Conservation (phyloP, 1,140 invertebrate species). For the Planococcus citri region DNA sequence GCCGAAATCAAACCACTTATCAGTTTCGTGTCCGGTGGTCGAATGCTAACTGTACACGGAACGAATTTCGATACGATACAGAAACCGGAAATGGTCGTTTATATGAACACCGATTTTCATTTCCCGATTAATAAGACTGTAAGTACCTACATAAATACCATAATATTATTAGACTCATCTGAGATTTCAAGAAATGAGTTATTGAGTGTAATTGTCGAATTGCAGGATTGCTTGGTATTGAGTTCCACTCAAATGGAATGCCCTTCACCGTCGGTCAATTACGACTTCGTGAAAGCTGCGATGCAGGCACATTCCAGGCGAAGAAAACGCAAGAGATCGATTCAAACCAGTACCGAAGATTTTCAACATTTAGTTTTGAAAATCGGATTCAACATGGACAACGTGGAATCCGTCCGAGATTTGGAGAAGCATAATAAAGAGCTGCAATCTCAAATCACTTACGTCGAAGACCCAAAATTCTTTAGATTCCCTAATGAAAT, state of each 20-base stretch:
- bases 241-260: constrained; percentile 89
- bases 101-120: constrained; percentile 50
- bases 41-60: constrained; percentile 84
- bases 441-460: constrained; percentile 63
- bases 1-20: constrained; percentile 79
- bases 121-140: constrained; percentile 60
- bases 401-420: constrained; percentile 75
- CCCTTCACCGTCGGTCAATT: constrained; percentile 71
- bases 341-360: constrained; percentile 14
- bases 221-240: constrained; percentile 59
- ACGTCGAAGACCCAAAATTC: constrained; percentile 86
- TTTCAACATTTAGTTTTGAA: constrained; percentile 33
- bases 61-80: constrained; percentile 83
- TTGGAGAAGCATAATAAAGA: constrained; percentile 74
- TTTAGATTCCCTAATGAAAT: constrained; percentile 70
- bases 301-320: constrained; percentile 25
- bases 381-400: constrained; percentile 92
- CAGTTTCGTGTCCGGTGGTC: constrained; percentile 81
- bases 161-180: neutral
- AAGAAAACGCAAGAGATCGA: constrained; percentile 25
- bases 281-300: constrained; percentile 34
- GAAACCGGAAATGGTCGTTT: constrained; percentile 77
- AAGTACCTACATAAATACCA: too few relatives aligned
- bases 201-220: neutral
- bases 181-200: neutral